Conservation (phyloP, 2,797 vertebrate genomes). For the Chrysocyon brachyurus region DNA sequence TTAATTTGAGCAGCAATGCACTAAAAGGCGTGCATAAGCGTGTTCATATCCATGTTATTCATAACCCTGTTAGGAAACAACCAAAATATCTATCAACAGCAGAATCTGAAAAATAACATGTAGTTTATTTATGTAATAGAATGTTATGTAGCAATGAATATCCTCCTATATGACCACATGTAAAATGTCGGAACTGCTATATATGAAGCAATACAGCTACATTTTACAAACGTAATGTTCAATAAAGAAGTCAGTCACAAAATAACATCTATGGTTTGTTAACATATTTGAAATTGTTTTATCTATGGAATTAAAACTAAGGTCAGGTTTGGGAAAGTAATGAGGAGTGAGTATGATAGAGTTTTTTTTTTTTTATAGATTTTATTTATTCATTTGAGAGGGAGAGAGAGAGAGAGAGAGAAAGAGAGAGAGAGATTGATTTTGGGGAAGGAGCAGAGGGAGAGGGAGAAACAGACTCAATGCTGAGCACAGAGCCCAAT, state of each 20-base stretch:
- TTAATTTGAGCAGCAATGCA: neutral
- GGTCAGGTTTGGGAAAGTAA: neutral
- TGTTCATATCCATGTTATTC: neutral
- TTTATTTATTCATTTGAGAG: too few relatives aligned
- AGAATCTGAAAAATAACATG: neutral
- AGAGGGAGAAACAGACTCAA: too few relatives aligned
- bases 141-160: neutral
- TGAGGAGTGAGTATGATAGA: neutral
- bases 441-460: too few relatives aligned
- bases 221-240: neutral
- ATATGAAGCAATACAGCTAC: neutral
- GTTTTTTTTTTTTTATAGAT: neutral
- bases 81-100: neutral
- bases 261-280: neutral
- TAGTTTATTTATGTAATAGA: neutral
- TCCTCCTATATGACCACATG: neutral
- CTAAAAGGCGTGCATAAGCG: neutral
- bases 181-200: neutral
- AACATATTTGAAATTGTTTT: neutral
- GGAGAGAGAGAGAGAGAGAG: too few relatives aligned
- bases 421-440: too few relatives aligned
- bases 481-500: too few relatives aligned
- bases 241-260: neutral
- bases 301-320: neutral
- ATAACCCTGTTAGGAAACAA: neutral